Percentiles rank a stretch among this genome's conserved stretches.
Conservation (phyloP, 2,888 invertebrate genomes). For the Dorcus parallelipipedus region DNA sequence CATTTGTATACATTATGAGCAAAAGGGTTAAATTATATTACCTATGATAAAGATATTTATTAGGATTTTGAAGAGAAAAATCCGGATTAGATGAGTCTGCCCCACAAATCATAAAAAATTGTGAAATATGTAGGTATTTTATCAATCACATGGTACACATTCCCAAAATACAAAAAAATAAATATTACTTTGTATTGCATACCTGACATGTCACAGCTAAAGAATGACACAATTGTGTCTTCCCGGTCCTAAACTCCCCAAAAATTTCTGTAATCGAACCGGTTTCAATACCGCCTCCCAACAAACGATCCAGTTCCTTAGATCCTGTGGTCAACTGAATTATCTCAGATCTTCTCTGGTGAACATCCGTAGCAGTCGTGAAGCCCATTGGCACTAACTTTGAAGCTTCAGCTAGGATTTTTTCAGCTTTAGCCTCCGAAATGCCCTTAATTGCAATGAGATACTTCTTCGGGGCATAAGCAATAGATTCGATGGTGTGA, state of each 20-base stretch:
- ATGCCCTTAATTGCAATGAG: conserved; percentile 89
- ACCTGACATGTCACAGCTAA: conserved; percentile 97
- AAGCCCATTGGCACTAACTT: conserved; percentile 98
- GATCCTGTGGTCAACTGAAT: conserved; percentile 95
- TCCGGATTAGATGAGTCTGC: too few relatives aligned
- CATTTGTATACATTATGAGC: too few relatives aligned
- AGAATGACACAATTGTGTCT: conserved; percentile 95
- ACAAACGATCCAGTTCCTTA: conserved; percentile 84
- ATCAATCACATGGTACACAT: too few relatives aligned
- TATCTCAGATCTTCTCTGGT: conserved; percentile 92
- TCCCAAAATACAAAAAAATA: too few relatives aligned
- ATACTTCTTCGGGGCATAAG: conserved; percentile 91
- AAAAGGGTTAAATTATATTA: too few relatives aligned
- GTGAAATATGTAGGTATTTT: too few relatives aligned
- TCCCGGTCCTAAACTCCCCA: conserved; percentile 97
- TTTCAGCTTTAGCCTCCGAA: conserved; percentile 96
- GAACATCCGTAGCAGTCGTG: conserved; percentile 94
- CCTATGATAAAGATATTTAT: too few relatives aligned
- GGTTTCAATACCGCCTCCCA: conserved; percentile 96
- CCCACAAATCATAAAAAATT: too few relatives aligned
- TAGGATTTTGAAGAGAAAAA: too few relatives aligned
- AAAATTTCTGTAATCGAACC: conserved; percentile 98
- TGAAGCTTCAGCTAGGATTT: conserved; percentile 83
- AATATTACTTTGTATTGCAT: conserved; percentile 22
- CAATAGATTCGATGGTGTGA: conserved; percentile 92